Evolutionary conservation across 2,797 vertebrate species (phyloP), one percentile per base, ranked within the genome.

Genomic region (Channa striata): DNA sequence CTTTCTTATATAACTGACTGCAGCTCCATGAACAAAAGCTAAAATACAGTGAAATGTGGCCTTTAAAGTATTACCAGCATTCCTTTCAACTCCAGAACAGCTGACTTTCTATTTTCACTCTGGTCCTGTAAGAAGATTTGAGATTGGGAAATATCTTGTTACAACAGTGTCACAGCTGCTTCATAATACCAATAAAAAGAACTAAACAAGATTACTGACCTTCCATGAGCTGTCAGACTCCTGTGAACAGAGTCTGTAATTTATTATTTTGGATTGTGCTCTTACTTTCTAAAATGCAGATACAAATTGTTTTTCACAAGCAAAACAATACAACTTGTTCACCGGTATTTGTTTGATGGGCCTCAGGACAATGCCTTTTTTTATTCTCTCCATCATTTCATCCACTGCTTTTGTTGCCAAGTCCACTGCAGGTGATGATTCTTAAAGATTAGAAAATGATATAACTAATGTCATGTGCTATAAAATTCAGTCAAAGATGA

Each of bases 331-430:
- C 16, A 3, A 5, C 43, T 23, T 11, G 8, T 25, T n/a, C 58
- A 95, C 93, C 88, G 91, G 90, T 53, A 68, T 30, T 67, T 33
- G 88, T 42, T 61, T 75, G 0, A 83, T 36, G 0, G 95, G 92
- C 53, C 90, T 91, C 68, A 96, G 88, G 46, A 91, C 7, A 37
- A 96, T 93, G 2, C 96, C 95, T 1, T 75, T 93, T 80, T 89
- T 94, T 54, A 96, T 96, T 73, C 96, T 81, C 42, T 89, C 91
- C 93, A 96, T 96, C 96, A 96, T 97, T 83, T 96, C 95, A 77
- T 95, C 88, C 83, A 96, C 91, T 0, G 96, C 96, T 40, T 77
- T 92, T 7, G 90, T 39, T 78, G 90, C 95, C 0, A 73, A 42
- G 5, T 92, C 77, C 0, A 65, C 51, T 0, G 25, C 10, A 0